These are phyloP conservation scores for Fopius arisanus DNA, from an alignment of 1,140 invertebrate species.

Conservation along the genomic window DNA sequence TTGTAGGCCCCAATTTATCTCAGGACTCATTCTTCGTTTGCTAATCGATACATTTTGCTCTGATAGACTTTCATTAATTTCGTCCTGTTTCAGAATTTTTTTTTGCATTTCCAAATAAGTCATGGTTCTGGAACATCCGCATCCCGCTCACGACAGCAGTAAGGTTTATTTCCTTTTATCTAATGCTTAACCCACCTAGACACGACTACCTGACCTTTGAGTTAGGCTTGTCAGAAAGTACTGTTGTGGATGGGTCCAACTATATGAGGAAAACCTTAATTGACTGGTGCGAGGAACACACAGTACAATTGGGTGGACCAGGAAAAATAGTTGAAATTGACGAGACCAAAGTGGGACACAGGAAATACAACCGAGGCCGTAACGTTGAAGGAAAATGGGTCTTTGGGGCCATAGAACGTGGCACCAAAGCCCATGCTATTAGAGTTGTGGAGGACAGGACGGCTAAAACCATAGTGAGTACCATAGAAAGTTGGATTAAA, in stretches of 20 bases:
- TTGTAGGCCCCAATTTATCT: slow-evolving; percentile 70
- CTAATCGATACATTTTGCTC: slow-evolving; percentile 50
- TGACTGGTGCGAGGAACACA: background rate
- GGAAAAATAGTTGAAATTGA: background rate
- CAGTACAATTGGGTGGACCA: background rate
- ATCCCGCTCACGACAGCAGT: too few species aligned
- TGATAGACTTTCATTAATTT: slow-evolving; percentile 68
- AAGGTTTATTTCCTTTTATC: too few species aligned
- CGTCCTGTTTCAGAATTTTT: slow-evolving; percentile 84
- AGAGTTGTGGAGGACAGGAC: too few species aligned
- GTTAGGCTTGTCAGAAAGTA: background rate
- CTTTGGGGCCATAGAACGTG: background rate
- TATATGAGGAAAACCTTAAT: background rate
- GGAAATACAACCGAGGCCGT: background rate
- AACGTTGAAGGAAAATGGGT: background rate
- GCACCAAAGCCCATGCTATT: too few species aligned
- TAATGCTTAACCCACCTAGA: too few species aligned
- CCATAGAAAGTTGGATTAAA: too few species aligned
- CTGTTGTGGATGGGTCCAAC: background rate
- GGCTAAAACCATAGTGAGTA: too few species aligned
- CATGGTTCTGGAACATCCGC: slow-evolving; percentile 48
- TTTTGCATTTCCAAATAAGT: slow-evolving; percentile 87
- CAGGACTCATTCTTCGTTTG: slow-evolving; percentile 42
- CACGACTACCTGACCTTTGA: too few species aligned
- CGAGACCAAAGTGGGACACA: background rate